phyloP scores from a whole-genome alignment of 2,797 vertebrate species.

The Argentina silus region DNA sequence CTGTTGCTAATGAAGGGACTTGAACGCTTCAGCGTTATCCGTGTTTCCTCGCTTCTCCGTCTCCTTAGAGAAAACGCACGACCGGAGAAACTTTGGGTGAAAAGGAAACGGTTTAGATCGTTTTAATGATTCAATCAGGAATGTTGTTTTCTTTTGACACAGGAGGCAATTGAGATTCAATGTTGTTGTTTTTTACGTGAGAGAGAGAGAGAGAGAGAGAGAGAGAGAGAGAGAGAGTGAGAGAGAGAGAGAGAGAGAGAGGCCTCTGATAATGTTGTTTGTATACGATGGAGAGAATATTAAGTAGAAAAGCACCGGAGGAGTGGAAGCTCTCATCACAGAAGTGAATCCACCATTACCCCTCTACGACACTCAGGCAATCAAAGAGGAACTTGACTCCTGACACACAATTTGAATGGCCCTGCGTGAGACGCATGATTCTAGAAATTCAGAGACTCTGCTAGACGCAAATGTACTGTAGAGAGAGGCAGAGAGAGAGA shows the following conservation, averaged over 20 bases:
- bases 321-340: background rate
- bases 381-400: constrained; percentile 9
- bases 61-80: no score
- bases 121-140: no score
- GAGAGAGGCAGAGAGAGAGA: background rate
- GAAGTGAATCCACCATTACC: background rate
- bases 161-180: no score
- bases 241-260: background rate
- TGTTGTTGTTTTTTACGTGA: no score
- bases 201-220: no score
- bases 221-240: no score
- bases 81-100: no score
- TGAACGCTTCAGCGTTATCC: no score
- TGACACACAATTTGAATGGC: constrained; percentile 11
- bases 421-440: constrained; percentile 9
- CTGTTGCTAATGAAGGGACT: no score
- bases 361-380: background rate
- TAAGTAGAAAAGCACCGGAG: background rate
- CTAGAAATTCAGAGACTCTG: background rate
- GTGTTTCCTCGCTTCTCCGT: no score
- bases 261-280: background rate
- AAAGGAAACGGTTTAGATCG: no score
- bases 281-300: background rate
- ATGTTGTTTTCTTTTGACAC: no score
- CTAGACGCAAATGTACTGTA: background rate